These are phyloP conservation scores for Calliopsis andreniformis DNA, from an alignment of 1,140 invertebrate genomes.

Conservation along the genomic window DNA sequence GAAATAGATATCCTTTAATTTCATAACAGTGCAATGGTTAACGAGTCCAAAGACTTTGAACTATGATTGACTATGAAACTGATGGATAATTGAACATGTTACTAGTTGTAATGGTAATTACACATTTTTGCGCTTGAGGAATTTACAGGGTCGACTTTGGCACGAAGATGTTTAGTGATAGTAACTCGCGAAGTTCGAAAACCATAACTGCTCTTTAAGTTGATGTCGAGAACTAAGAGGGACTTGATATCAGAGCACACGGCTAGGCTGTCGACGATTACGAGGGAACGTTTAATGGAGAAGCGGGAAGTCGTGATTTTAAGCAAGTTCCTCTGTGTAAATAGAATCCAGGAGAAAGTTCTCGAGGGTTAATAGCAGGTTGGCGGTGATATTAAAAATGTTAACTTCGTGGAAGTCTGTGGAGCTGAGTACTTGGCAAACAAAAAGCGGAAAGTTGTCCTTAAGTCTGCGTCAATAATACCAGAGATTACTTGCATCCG, in stretches of 20 bases:
- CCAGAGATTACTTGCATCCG: no score
- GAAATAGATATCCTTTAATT: no score
- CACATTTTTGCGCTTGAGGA: conserved; percentile 43
- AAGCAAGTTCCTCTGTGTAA: neutral
- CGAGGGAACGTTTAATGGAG: conserved; percentile 11
- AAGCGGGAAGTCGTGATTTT: conserved; percentile 11
- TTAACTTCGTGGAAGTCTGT: no score
- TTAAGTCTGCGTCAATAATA: no score
- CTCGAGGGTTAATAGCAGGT: neutral
- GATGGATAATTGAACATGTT: conserved; percentile 22
- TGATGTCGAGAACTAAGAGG: conserved; percentile 41
- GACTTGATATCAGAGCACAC: conserved; percentile 45
- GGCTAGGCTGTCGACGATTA: conserved; percentile 27
- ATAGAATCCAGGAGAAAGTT: neutral
- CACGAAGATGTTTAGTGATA: neutral
- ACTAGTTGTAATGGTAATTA: conserved; percentile 30
- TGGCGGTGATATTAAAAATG: neutral
- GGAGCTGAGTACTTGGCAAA: no score
- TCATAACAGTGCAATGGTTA: no score
- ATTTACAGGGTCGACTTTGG: conserved; percentile 46
- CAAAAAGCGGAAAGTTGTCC: no score
- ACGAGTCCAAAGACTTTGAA: no score
- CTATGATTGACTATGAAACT: conserved; percentile 4
- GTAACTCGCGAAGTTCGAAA: conserved; percentile 44
- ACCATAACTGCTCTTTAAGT: conserved; percentile 34